Conservation (phyloP, 2,797 vertebrate genomes). For the Fistularia tabacaria region DNA sequence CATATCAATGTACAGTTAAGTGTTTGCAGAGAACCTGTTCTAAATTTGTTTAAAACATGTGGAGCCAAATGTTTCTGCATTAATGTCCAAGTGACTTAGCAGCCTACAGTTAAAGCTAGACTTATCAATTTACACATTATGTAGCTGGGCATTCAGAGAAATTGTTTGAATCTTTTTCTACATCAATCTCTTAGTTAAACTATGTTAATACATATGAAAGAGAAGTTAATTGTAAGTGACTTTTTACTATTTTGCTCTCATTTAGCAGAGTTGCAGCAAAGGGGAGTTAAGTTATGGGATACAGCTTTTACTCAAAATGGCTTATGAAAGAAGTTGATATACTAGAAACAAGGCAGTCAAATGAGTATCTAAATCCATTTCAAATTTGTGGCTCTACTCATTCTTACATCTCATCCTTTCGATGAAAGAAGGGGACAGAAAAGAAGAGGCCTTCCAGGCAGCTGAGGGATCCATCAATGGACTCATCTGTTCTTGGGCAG, state of each 20-base stretch:
- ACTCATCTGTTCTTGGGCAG: constrained; percentile 27
- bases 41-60: too few relatives aligned
- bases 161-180: too few relatives aligned
- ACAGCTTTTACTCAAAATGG: neutral
- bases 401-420: constrained; percentile 87
- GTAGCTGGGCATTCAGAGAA: too few relatives aligned
- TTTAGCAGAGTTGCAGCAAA: neutral
- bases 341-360: constrained; percentile 13
- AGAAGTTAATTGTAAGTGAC: too few relatives aligned
- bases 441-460: constrained; percentile 36
- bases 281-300: neutral
- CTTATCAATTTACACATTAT: too few relatives aligned
- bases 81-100: too few relatives aligned
- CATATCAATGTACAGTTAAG: constrained; percentile 44
- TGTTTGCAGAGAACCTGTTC: constrained; percentile 17
- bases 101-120: too few relatives aligned
- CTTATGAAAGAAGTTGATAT: too few relatives aligned
- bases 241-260: neutral
- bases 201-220: too few relatives aligned
- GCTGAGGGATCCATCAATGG: constrained; percentile 46
- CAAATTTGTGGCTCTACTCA: constrained; percentile 4
- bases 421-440: constrained; percentile 54
- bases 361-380: constrained; percentile 34
- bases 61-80: too few relatives aligned
- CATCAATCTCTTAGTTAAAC: too few relatives aligned